A percentile compares a stretch with the other conserved stretches of the same genome.
Evolutionary conservation across 2,797 vertebrate species (phyloP).

Genomic region (Meda fulgida): DNA sequence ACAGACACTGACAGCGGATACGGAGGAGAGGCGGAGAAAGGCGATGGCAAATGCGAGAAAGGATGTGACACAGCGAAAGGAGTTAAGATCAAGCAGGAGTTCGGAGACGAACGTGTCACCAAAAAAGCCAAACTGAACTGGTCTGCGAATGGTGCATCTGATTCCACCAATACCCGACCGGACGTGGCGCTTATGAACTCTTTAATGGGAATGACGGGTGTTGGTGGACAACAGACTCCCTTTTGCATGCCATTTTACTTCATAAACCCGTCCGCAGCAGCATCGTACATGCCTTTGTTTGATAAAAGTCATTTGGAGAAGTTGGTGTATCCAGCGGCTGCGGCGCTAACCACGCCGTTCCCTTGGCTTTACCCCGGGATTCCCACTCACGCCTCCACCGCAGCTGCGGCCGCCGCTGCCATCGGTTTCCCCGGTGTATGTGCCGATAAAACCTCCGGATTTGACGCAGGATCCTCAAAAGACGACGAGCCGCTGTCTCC

Average conservation of each 20-base stretch:
- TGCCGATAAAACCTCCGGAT: constrained; percentile 73
- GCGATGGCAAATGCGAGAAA: constrained; percentile 73
- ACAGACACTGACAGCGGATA: constrained; percentile 98
- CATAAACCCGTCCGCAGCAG: constrained; percentile 90
- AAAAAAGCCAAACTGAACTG: constrained; percentile 86
- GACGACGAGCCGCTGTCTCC: constrained; percentile 68
- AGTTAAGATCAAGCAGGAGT: constrained; percentile 90
- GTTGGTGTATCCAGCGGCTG: constrained; percentile 83
- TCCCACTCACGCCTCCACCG: constrained; percentile 75
- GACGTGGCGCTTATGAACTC: constrained; percentile 88
- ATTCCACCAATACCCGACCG: constrained; percentile 70
- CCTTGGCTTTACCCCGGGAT: constrained; percentile 88
- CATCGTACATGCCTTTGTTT: constrained; percentile 90
- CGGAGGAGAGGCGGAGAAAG: constrained; percentile 89
- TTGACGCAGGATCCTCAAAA: constrained; percentile 66
- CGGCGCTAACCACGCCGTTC: constrained; percentile 78
- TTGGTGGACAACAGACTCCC: constrained; percentile 85
- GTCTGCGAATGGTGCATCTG: constrained; percentile 67
- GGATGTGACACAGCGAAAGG: constrained; percentile 75
- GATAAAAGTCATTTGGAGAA: constrained; percentile 91
- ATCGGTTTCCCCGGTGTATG: constrained; percentile 86
- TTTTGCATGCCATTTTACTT: constrained; percentile 95
- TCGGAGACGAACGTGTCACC: constrained; percentile 82
- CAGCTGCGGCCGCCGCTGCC: constrained; percentile 70
- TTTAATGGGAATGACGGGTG: constrained; percentile 85